phyloP scores from a whole-genome alignment of 2,888 invertebrate genomes.

The Coenonympha arcania region DNA sequence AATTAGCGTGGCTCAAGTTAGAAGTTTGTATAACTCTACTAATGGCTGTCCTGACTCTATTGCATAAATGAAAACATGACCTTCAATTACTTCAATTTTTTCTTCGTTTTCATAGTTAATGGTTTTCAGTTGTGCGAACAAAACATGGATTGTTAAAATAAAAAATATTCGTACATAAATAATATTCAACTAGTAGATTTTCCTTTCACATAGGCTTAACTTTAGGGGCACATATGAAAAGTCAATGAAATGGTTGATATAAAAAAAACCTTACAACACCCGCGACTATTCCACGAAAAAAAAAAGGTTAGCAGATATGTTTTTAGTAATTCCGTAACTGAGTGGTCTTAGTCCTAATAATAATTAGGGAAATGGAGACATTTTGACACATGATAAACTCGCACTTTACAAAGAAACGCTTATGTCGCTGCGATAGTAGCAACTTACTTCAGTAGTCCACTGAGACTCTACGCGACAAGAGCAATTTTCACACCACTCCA shows the following conservation, averaged over 20 bases:
- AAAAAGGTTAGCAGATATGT: no score
- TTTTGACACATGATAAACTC: no score
- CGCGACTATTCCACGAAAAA: no score
- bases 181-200: not conserved
- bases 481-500: constrained; percentile 51
- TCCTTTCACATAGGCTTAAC: no score
- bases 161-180: not conserved
- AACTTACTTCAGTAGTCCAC: not conserved
- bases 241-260: no score
- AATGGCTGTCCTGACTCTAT: constrained; percentile 21
- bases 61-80: constrained; percentile 16
- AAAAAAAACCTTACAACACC: no score
- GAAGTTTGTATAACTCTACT: constrained; percentile 20
- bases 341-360: no score
- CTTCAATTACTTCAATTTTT: constrained; percentile 18
- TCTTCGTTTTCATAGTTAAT: constrained; percentile 3
- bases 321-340: no score
- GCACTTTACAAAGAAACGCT: no score
- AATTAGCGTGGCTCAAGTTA: constrained; percentile 5
- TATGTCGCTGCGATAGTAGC: no score
- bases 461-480: constrained; percentile 16
- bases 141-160: not conserved
- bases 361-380: no score
- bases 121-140: constrained; percentile 11
- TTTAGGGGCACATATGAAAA: no score